Evolutionary conservation across 2,113 vertebrate genomes (phyloP).

Genomic region (Psittacara wagleri): DNA sequence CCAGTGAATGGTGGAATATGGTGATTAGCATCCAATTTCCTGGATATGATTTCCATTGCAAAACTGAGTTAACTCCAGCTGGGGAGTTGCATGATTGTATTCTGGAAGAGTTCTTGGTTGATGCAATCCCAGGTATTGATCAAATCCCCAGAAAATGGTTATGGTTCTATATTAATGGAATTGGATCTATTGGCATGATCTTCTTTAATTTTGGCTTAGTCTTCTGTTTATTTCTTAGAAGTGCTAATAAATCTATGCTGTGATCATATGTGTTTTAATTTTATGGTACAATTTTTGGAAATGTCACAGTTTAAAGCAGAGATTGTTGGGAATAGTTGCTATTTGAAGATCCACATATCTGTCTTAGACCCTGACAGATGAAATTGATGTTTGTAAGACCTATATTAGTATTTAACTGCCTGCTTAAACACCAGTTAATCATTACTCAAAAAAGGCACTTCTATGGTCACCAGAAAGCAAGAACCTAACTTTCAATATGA

Average conservation of each 20-base stretch:
- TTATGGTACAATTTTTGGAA: background rate
- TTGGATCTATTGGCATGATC: background rate
- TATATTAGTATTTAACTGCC: background rate
- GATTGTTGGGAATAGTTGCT: background rate
- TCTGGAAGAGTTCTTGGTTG: background rate
- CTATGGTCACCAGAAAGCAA: background rate
- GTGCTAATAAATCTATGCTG: background rate
- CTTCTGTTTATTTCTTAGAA: background rate
- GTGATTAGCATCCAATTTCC: background rate
- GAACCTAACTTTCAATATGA: background rate
- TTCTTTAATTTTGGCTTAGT: background rate
- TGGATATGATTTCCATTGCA: background rate
- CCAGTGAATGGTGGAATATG: background rate
- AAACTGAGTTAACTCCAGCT: background rate
- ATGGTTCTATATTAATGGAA: background rate
- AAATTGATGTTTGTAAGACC: background rate
- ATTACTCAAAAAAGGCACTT: background rate
- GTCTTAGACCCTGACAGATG: background rate
- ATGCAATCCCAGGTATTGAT: background rate
- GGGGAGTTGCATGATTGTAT: background rate
- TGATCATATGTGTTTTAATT: background rate
- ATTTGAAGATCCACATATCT: background rate
- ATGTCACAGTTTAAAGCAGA: background rate
- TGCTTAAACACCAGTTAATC: background rate
- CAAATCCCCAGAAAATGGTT: background rate